Base-by-base conservation (phyloP, 2,888 invertebrate genomes). In the Pterostichus niger region DNA sequence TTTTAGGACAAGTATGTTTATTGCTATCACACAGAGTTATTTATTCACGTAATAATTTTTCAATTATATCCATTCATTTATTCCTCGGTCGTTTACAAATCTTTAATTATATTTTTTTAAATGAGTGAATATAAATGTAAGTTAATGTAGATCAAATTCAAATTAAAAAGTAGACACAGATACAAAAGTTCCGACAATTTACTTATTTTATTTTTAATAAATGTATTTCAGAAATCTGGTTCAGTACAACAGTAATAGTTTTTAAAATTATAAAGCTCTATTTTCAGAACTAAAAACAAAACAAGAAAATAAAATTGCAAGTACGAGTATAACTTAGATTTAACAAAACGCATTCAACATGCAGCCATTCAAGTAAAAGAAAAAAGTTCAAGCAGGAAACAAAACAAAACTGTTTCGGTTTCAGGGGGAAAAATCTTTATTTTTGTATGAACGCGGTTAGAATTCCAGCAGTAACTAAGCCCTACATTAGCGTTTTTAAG, bases 401-500 rank as follows among this genome's bases (percentile, higher is more conserved):
- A 49, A 49, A 49, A 49, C n/a, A 49, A 49, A 49, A 49, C 49
- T 6, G 49, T 49, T 49, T 49, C 49, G 1, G 49, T n/a, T 9
- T 49, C n/a, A 40, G 10, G 9, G 11, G 7, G 35, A 49, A 64
- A 64, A 35, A 9, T 31, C 33, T 61, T 35, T 61, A 64, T 33
- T 64, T 33, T 64, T 35, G 64, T 35, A 64, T 64, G 64, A 17
- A 10, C 17, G 54, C 15, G 49, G 13, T 49, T 49, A 13, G n/a
- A 49, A 49, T 49, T 3, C 40, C 40, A 40, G n/a, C 49, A 49
- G 31, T 59, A 59, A 31, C 35, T 64, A 64, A 64, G 35, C 64
- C 33, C 64, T 64, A 64, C 64, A 64, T 35, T 64, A 64, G 64
- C 64, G 64, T 64, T 44, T 64, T 71, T 46, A 71, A 44, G 24